Evolutionary conservation across 1,140 invertebrate genomes (phyloP).

Genomic region (Sinonovacula constricta): DNA sequence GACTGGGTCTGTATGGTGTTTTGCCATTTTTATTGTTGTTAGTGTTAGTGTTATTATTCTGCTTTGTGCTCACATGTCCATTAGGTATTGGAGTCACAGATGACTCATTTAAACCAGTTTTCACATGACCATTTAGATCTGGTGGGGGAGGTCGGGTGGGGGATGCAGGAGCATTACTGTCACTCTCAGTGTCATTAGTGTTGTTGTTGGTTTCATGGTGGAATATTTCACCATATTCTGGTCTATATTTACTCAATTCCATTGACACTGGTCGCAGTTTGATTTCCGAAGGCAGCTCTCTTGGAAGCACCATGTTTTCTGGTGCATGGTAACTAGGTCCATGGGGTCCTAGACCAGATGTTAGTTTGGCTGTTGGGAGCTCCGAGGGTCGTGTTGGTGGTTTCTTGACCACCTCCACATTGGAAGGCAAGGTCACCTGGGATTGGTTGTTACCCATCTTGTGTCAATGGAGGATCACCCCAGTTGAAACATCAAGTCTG

Average conservation of each 20-base stretch:
- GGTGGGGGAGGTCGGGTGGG: slow-evolving; percentile 8
- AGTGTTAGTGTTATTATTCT: neutral
- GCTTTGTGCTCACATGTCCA: slow-evolving; percentile 16
- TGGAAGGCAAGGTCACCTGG: neutral
- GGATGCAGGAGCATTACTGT: neutral
- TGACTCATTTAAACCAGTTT: neutral
- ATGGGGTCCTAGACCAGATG: slow-evolving; percentile 21
- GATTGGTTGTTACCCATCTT: slow-evolving; percentile 17
- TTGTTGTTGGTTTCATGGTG: slow-evolving; percentile 21
- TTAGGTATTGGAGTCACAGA: slow-evolving; percentile 12
- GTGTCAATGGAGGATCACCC: too few relatives aligned
- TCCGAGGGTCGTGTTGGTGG: slow-evolving; percentile 46
- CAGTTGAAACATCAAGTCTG: too few relatives aligned
- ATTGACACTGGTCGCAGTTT: slow-evolving; percentile 63
- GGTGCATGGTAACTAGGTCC: slow-evolving; percentile 59
- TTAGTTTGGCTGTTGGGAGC: slow-evolving; percentile 39
- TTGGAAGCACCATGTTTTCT: slow-evolving; percentile 61
- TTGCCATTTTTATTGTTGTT: too few relatives aligned
- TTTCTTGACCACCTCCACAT: slow-evolving; percentile 34
- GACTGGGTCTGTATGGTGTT: slow-evolving; percentile 39
- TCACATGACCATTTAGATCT: slow-evolving; percentile 31
- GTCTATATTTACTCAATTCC: slow-evolving; percentile 61
- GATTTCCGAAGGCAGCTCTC: slow-evolving; percentile 40
- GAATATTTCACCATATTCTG: slow-evolving; percentile 60
- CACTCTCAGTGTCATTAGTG: slow-evolving; percentile 31